These are phyloP conservation scores for Drosophila borborema DNA, from an alignment of 2,888 invertebrate species.

Conservation along the genomic window DNA sequence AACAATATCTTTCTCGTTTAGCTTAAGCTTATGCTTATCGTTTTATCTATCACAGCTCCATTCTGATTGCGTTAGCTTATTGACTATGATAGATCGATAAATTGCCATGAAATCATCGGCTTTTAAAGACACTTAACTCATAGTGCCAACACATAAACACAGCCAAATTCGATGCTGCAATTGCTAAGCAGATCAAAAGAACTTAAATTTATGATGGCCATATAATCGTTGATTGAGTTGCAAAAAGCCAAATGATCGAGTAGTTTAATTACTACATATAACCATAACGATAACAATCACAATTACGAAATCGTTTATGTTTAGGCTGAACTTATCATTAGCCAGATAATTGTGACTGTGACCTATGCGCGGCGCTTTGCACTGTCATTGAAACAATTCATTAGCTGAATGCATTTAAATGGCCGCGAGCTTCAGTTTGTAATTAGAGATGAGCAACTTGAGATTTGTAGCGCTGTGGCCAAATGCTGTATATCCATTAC, in stretches of 20 bases:
- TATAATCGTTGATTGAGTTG: constrained; percentile 1
- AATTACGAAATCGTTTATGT: constrained; percentile 13
- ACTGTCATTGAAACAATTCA: constrained; percentile 69
- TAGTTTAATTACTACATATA: neutral
- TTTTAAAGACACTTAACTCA: too few relatives aligned
- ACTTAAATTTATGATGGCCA: neutral
- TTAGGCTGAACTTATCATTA: constrained; percentile 49
- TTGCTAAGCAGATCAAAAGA: neutral
- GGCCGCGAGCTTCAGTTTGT: constrained; percentile 43
- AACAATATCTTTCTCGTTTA: too few relatives aligned
- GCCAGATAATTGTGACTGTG: neutral
- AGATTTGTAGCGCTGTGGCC: constrained; percentile 9
- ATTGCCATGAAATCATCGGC: too few relatives aligned
- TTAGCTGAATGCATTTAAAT: constrained; percentile 52
- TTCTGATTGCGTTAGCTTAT: neutral
- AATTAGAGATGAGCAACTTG: constrained; percentile 52
- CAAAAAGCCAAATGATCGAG: neutral
- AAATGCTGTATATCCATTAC: constrained; percentile 16
- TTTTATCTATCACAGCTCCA: neutral
- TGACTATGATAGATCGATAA: neutral
- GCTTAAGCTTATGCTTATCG: too few relatives aligned
- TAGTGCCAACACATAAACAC: neutral
- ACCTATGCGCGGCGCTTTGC: constrained; percentile 23
- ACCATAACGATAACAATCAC: constrained; percentile 3
- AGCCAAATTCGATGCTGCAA: neutral